A percentile compares a stretch with the other conserved stretches of the same genome.
Conservation (phyloP, 1,140 invertebrate genomes). For the Lepidurus couesii region DNA sequence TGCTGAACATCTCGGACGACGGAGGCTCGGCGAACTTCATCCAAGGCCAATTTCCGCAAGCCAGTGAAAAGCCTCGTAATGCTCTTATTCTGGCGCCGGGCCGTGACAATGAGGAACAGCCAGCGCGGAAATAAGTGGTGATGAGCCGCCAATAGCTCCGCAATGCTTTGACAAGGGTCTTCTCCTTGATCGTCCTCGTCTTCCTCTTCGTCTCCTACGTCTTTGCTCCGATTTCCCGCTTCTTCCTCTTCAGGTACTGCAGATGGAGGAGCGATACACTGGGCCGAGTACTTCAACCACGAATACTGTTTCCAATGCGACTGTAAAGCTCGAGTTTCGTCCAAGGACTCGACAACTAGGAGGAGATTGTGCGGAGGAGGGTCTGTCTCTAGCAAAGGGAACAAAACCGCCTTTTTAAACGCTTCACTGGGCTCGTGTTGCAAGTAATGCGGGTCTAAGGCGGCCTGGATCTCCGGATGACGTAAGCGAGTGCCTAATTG, state of each 20-base stretch:
- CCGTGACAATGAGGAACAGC: slow-evolving; percentile 84
- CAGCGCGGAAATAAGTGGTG: slow-evolving; percentile 90
- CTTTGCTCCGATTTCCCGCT: not conserved
- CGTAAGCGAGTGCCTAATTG: slow-evolving; percentile 74
- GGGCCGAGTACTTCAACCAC: slow-evolving; percentile 21
- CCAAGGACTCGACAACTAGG: slow-evolving; percentile 84
- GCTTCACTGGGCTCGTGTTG: slow-evolving; percentile 77
- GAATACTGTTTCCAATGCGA: slow-evolving; percentile 38
- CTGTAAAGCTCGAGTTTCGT: slow-evolving; percentile 56
- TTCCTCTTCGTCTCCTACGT: not conserved
- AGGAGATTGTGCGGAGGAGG: slow-evolving; percentile 74
- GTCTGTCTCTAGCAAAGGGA: slow-evolving; percentile 76
- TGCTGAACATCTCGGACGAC: slow-evolving; percentile 82
- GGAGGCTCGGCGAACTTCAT: slow-evolving; percentile 62
- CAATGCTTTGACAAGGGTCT: slow-evolving; percentile 60
- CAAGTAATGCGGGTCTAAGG: slow-evolving; percentile 39
- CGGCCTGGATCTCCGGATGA: slow-evolving; percentile 55
- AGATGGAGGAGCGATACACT: not conserved
- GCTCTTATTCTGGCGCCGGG: slow-evolving; percentile 68
- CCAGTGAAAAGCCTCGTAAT: slow-evolving; percentile 88
- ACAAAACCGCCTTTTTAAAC: slow-evolving; percentile 78
- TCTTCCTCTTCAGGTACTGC: slow-evolving; percentile 28
- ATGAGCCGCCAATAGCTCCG: slow-evolving; percentile 77
- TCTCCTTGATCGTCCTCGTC: slow-evolving; percentile 35
- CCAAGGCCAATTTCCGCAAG: slow-evolving; percentile 85